Base-by-base conservation (phyloP, 2,888 invertebrate species). In the Netelia fuscicornis region DNA sequence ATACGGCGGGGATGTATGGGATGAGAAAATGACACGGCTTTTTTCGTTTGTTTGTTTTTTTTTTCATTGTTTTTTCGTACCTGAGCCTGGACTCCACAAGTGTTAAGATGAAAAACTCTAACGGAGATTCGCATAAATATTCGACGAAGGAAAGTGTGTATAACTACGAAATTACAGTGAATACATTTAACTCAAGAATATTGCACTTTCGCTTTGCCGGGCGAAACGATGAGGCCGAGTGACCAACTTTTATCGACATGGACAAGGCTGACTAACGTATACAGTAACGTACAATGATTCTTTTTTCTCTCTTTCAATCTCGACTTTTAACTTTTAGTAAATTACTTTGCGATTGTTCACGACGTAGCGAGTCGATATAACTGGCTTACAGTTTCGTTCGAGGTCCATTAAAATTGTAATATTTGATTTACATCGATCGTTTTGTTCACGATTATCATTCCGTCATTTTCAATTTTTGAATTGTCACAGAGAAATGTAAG, bases 61-160 rank as follows among this genome's bases (percentile, higher is more conserved):
- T 68, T 56, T 62, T 54, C 37, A 72, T 77, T 42, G 71, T 77
- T 65, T 60, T 82, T 70, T 65, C 58, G 54, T 60, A 56, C 42
- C 65, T 17, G 58, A 17, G 58, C 8, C 9, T 17, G 23, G 54
- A 80, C 79, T 74, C 78, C 60, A 65, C 83, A 78, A 79, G 83
- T 75, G 79, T 71, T 80, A 80, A 70, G 79, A 82, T 82, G 82
- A 72, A 65, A 82, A 82, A 67, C 70, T 77, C 58, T 58, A 65
- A 67, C 48, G 64, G 64, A 77, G 77, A 72, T 82, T 82, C 82
- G 72, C 77, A 82, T 82, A 82, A 77, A 82, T 82, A 82, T 82
- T 82, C 82, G 77, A 82, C 77, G 77, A 77, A 77, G 77, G 77
- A 20, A 20, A 58, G 58, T 58, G 23, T 44, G 56, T 11, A 13